Conservation (phyloP, 2,113 vertebrate species). For the Toxotes jaculatrix region DNA sequence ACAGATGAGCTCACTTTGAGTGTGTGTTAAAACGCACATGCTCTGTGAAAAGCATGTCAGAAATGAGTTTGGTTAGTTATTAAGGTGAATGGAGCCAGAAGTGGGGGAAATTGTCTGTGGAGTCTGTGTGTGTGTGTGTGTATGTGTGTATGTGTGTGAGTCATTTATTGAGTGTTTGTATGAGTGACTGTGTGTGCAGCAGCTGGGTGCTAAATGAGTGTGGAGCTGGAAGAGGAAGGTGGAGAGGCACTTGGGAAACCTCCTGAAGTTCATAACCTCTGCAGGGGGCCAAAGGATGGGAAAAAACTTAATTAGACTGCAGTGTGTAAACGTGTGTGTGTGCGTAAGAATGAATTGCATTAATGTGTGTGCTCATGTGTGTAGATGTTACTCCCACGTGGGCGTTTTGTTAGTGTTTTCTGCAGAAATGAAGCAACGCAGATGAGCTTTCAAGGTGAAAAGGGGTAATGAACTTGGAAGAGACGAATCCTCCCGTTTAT, state of each 20-base stretch:
- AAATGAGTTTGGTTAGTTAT: conserved; percentile 16
- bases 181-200: conserved; percentile 27
- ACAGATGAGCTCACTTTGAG: not conserved
- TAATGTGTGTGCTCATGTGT: conserved; percentile 17
- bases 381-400: not conserved
- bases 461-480: conserved; percentile 39
- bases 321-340: conserved; percentile 13
- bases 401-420: conserved; percentile 11
- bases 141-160: conserved; percentile 26
- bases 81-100: conserved; percentile 42
- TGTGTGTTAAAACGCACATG: not conserved
- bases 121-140: conserved; percentile 13
- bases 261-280: conserved; percentile 62
- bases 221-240: conserved; percentile 27
- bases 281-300: conserved; percentile 36
- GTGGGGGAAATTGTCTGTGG: not conserved
- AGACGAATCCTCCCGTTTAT: conserved; percentile 38
- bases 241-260: conserved; percentile 53
- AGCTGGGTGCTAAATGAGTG: conserved; percentile 62
- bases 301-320: conserved; percentile 36
- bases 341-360: not conserved
- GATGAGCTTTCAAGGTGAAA: conserved; percentile 63
- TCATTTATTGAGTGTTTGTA: conserved; percentile 38
- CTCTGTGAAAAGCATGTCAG: not conserved
- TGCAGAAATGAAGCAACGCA: not conserved